Base-by-base conservation (phyloP, 1,140 invertebrate species). In the Phymorhynchus buccinoides region DNA sequence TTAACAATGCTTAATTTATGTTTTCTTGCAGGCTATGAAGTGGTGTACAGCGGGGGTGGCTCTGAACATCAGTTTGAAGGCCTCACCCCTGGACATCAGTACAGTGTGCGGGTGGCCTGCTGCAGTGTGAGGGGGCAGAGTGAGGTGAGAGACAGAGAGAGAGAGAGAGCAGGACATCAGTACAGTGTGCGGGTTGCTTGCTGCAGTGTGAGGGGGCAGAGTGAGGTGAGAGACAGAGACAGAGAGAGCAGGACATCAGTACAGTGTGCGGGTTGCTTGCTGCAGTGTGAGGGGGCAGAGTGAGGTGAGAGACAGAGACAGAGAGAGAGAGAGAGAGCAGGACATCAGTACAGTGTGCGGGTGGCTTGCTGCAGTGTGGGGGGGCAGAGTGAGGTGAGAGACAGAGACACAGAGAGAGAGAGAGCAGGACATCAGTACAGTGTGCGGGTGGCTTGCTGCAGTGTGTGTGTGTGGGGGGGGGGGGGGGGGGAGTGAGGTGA, bases 351-450 rank as follows among this genome's bases (percentile, higher is more conserved):
- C n/a, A n/a, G n/a, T n/a, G n/a, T n/a, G n/a, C n/a, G n/a, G n/a
- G n/a, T n/a, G n/a, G n/a, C n/a, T n/a, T n/a, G n/a, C n/a, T n/a
- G n/a, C n/a, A n/a, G 48, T 97, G 97, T 92, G 94, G 94, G 71
- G 96, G 97, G 18, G 90, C 93, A 48, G 96, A 96, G 32, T 94
- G 95, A n/a, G 96, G 97, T 92, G 96, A 95, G 94, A 95, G 86
- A 96, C 96, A 93, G 96, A 97, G 91, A 95, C 96, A n/a, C n/a
- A n/a, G n/a, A n/a, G n/a, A n/a, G n/a, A n/a, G n/a, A n/a, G n/a
- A n/a, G n/a, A n/a, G n/a, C n/a, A n/a, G 97, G 97, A 30, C 96
- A 95, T 27, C 95, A 95, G 41, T 97, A 98, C 93, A 95, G 95
- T 73, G 93, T 97, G 77, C 94, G 96, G 83, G 96, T 97, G 37